Conservation (phyloP, 2,888 invertebrate species). For the Latrodectus elegans region DNA sequence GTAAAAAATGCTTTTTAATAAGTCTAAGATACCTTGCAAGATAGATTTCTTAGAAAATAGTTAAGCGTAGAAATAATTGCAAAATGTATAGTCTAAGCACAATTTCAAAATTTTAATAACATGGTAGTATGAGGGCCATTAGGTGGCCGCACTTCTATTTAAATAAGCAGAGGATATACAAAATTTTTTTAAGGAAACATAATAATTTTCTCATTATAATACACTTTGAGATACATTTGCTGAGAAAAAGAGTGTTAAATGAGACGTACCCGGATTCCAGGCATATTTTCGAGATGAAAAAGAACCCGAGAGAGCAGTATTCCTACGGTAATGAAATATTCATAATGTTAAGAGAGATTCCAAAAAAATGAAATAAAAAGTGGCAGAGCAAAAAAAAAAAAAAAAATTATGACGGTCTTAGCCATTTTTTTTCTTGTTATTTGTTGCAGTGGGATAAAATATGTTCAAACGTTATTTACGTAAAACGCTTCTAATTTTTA, state of each 20-base stretch:
- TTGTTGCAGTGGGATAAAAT: background rate
- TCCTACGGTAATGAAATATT: slow-evolving; percentile 43
- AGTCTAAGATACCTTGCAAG: too few relatives aligned
- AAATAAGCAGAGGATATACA: too few relatives aligned
- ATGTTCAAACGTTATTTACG: slow-evolving; percentile 22
- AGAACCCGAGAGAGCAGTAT: background rate
- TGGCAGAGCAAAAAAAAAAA: background rate
- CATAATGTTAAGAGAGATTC: slow-evolving; percentile 21
- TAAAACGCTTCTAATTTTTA: slow-evolving; percentile 42
- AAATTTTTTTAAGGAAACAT: background rate
- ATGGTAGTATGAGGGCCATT: too few relatives aligned
- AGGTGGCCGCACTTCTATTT: too few relatives aligned
- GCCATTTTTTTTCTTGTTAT: slow-evolving; percentile 14
- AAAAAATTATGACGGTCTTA: background rate
- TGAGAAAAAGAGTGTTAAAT: slow-evolving; percentile 14
- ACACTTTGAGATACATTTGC: slow-evolving; percentile 1
- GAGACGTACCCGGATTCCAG: slow-evolving; percentile 34
- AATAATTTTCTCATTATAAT: slow-evolving; percentile 3
- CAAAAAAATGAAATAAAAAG: slow-evolving; percentile 15
- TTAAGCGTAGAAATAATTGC: too few relatives aligned
- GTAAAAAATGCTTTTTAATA: too few relatives aligned
- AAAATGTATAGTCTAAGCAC: too few relatives aligned
- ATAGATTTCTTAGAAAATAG: too few relatives aligned
- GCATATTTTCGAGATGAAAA: slow-evolving; percentile 8
- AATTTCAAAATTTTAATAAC: too few relatives aligned